Evolutionary conservation across 2,113 vertebrate genomes (phyloP).

Genomic region (Petromus typicus): DNA sequence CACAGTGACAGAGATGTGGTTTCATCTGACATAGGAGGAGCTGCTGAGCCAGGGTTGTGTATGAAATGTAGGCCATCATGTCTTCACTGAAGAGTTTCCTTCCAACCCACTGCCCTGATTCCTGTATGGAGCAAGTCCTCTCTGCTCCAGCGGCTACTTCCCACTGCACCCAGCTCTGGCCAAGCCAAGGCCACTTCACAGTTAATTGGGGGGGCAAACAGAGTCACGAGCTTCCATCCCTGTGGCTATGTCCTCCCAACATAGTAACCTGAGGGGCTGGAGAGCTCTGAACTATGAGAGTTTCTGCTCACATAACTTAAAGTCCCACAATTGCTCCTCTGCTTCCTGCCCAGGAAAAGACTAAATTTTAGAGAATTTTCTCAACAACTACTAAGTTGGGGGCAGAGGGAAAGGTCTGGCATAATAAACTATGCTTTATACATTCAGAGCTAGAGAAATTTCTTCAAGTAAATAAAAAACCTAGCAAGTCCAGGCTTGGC

Average conservation of each 20-base stretch:
- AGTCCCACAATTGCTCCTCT: neutral
- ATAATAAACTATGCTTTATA: slow-evolving; percentile 30
- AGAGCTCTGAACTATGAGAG: neutral
- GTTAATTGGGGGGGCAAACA: rapidly evolving
- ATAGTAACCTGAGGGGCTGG: neutral
- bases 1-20: neutral
- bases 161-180: neutral
- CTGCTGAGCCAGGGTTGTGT: rapidly evolving
- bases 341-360: neutral
- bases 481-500: slow-evolving; percentile 75
- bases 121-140: neutral
- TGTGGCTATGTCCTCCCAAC: rapidly evolving
- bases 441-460: slow-evolving; percentile 32
- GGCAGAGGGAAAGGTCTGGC: neutral
- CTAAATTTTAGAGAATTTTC: slow-evolving; percentile 50
- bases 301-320: neutral
- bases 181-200: neutral
- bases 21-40: too few relatives aligned
- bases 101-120: neutral
- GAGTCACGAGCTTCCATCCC: rapidly evolving
- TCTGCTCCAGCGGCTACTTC: neutral
- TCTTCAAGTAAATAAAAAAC: slow-evolving; percentile 71
- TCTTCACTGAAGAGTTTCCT: neutral
- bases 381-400: neutral
- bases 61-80: rapidly evolving